These are phyloP conservation scores for Sesia bembeciformis DNA, from an alignment of 2,888 invertebrate genomes.

Conservation along the genomic window DNA sequence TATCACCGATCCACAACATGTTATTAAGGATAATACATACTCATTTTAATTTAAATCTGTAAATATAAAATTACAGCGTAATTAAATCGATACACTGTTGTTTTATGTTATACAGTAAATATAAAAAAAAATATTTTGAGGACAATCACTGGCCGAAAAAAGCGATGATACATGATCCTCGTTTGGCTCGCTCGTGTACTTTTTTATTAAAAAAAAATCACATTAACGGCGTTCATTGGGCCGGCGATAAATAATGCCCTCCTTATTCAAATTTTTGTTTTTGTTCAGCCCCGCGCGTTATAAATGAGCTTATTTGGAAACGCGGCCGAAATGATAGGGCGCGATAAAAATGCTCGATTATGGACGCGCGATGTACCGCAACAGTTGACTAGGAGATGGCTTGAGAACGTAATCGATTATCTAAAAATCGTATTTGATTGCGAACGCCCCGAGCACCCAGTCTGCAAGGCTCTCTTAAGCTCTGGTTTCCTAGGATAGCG, in stretches of 20 bases:
- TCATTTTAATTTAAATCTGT: not conserved
- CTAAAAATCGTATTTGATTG: no score
- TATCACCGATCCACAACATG: no score
- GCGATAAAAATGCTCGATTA: slow-evolving; percentile 60
- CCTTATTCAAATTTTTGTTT: slow-evolving; percentile 75
- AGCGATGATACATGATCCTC: slow-evolving; percentile 73
- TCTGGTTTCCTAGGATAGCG: no score
- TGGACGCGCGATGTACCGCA: slow-evolving; percentile 23
- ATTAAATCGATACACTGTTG: slow-evolving; percentile 60
- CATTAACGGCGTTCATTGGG: slow-evolving; percentile 74
- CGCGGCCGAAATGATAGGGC: slow-evolving; percentile 59
- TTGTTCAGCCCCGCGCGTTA: slow-evolving; percentile 67
- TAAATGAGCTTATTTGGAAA: slow-evolving; percentile 74
- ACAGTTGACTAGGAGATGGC: not conserved
- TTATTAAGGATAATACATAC: no score
- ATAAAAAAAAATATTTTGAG: slow-evolving; percentile 38
- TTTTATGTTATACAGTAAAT: slow-evolving; percentile 40
- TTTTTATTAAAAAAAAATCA: slow-evolving; percentile 71
- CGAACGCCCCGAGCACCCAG: no score
- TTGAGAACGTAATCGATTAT: not conserved
- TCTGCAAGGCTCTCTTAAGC: no score
- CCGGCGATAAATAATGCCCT: slow-evolving; percentile 73
- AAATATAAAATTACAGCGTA: slow-evolving; percentile 34
- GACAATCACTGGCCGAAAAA: slow-evolving; percentile 72
- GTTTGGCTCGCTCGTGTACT: slow-evolving; percentile 62